Evolutionary conservation across 2,797 vertebrate species (phyloP).

Genomic region (Artibeus jamaicensis): DNA sequence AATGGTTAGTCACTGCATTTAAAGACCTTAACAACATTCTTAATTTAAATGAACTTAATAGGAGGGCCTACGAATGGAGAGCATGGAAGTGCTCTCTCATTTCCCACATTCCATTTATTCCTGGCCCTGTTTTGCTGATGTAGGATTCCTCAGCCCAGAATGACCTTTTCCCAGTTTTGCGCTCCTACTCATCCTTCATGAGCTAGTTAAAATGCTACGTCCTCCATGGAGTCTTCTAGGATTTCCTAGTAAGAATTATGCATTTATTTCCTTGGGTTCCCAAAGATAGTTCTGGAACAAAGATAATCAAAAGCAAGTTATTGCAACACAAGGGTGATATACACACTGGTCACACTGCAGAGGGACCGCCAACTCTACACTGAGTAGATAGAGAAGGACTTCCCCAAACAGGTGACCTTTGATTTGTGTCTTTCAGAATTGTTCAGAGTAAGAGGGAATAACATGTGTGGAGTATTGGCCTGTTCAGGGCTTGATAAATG

Average conservation of each 20-base stretch:
- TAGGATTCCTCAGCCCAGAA: neutral
- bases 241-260: neutral
- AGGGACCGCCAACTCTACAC: neutral
- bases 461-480: neutral
- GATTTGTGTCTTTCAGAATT: neutral
- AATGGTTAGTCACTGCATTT: neutral
- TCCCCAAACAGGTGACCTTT: neutral
- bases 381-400: neutral
- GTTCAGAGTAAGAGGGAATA: neutral
- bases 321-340: neutral
- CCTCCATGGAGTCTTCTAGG: neutral
- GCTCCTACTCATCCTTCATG: neutral
- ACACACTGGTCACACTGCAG: too few relatives aligned
- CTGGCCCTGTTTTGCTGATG: neutral
- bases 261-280: neutral
- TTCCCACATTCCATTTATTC: neutral
- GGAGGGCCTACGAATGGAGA: neutral
- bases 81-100: neutral
- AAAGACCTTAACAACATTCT: constrained; percentile 2
- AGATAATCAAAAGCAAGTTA: neutral
- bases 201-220: neutral
- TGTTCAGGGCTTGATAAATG: neutral
- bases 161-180: neutral
- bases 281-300: neutral
- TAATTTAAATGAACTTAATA: constrained; percentile 26